Base-by-base conservation (phyloP, 2,797 vertebrate species). In the Potorous gilbertii region DNA sequence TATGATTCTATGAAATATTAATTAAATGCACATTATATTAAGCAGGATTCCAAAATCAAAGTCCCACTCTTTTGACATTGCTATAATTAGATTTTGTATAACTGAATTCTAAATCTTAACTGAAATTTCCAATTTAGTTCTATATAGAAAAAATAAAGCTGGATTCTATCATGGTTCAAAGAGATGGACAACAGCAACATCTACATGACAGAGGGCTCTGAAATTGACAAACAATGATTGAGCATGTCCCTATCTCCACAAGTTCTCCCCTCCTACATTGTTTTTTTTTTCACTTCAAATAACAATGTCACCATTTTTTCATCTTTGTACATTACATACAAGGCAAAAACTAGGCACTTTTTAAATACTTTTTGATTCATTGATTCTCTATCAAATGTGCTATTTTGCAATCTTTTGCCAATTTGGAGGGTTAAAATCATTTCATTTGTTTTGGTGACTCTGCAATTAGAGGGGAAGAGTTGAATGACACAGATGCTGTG, bases 61-160 rank as follows among this genome's bases (percentile, higher is more conserved):
- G 95, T 96, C 52, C 94, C 97, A 93, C 95, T 98, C 95, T 94
- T 97, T 92, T 95, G 95, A 98, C 96, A 97, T 55, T 92, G 74
- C 97, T 98, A 95, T 92, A 87, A 87, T 96, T 96, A 97, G 96
- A 94, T 96, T 96, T 98, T 94, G 81, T 95, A 96, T 97, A 97
- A 96, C 52, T 56, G 55, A 96, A 98, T 95, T 96, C 95, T 91
- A 97, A 97, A 98, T 98, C 96, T 98, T 97, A 98, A 99, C 98
- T 97, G 98, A 98, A 98, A 98, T 94, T 96, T 98, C 98, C 98
- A 98, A 98, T 98, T 97, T 97, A 98, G 98, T 98, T 98, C 98
- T 96, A 95, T 93, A 92, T 96, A 90, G 92, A 96, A 98, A 97
- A 96, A 59, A 95, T 96, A 95, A 98, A 97, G 94, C 95, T 95